phyloP scores from a whole-genome alignment of 2,113 vertebrate genomes.

The Megalops atlanticus region DNA sequence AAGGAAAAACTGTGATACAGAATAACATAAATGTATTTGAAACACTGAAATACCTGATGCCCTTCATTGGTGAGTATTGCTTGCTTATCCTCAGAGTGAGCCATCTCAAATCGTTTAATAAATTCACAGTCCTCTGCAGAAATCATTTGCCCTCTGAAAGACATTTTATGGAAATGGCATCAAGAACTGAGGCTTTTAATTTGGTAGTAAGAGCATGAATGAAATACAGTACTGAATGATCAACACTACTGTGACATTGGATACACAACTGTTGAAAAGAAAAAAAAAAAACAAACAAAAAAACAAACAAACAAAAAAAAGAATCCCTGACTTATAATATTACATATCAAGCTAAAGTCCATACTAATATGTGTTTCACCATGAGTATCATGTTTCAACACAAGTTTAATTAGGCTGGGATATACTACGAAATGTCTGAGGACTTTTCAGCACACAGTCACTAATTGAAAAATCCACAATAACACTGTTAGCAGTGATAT shows the following conservation, averaged over 20 bases:
- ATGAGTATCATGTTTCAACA: neutral
- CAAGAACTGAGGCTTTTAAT: neutral
- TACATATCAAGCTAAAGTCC: too few species aligned
- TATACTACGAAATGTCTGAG: neutral
- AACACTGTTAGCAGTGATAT: too few species aligned
- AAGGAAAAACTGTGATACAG: too few species aligned
- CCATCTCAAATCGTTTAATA: constrained; percentile 94
- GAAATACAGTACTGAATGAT: neutral
- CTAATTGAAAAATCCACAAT: too few species aligned
- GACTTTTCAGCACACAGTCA: neutral
- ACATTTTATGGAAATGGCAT: neutral
- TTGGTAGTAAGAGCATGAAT: neutral
- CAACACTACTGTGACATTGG: neutral
- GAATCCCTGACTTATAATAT: too few species aligned
- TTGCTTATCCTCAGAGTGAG: constrained; percentile 89
- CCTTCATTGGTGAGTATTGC: constrained; percentile 89
- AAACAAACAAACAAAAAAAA: too few species aligned
- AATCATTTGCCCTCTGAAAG: constrained; percentile 95
- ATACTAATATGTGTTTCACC: too few species aligned
- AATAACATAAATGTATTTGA: neutral
- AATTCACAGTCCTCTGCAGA: constrained; percentile 96
- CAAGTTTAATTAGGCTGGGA: neutral
- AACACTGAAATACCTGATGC: constrained; percentile 81
- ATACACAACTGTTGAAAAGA: neutral
- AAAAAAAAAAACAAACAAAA: neutral